These are phyloP conservation scores for Macaca nemestrina DNA, from an alignment of 2,113 vertebrate species.

Conservation along the genomic window DNA sequence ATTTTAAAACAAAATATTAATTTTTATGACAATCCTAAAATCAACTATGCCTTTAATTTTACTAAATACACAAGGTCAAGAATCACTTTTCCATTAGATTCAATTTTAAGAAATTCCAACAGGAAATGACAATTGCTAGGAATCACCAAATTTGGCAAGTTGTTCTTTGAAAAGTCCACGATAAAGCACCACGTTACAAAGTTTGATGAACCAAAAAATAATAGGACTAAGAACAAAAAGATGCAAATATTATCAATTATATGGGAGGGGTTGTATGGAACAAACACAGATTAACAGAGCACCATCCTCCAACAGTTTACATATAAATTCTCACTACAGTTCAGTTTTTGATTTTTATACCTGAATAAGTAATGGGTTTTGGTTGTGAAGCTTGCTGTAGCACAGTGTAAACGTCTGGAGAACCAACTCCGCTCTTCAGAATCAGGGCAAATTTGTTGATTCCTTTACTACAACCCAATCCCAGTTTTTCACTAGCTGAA, in stretches of 20 bases:
- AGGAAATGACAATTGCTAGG: slow-evolving; percentile 54
- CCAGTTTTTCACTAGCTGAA: slow-evolving; percentile 70
- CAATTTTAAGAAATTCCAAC: slow-evolving; percentile 62
- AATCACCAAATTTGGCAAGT: background rate
- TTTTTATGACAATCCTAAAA: slow-evolving; percentile 42
- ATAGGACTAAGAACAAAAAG: background rate
- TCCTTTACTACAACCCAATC: slow-evolving; percentile 71
- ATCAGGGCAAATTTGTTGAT: slow-evolving; percentile 72
- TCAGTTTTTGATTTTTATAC: slow-evolving; percentile 38
- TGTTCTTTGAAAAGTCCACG: slow-evolving; percentile 40
- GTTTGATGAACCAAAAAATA: background rate
- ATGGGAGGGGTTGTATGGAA: background rate
- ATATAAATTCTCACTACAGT: background rate
- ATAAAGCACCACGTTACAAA: background rate
- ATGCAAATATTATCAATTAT: background rate
- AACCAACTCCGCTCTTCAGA: slow-evolving; percentile 64
- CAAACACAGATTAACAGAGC: background rate
- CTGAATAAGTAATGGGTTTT: slow-evolving; percentile 67
- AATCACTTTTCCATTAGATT: slow-evolving; percentile 38
- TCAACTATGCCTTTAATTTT: slow-evolving; percentile 30
- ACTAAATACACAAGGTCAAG: background rate
- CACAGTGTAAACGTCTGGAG: slow-evolving; percentile 33
- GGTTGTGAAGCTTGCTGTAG: slow-evolving; percentile 58
- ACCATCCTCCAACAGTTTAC: background rate
- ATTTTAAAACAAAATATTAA: slow-evolving; percentile 14